Evolutionary conservation across 2,888 invertebrate species (phyloP), one percentile per base, ranked within the genome.

Genomic region (Punctoribates punctum): DNA sequence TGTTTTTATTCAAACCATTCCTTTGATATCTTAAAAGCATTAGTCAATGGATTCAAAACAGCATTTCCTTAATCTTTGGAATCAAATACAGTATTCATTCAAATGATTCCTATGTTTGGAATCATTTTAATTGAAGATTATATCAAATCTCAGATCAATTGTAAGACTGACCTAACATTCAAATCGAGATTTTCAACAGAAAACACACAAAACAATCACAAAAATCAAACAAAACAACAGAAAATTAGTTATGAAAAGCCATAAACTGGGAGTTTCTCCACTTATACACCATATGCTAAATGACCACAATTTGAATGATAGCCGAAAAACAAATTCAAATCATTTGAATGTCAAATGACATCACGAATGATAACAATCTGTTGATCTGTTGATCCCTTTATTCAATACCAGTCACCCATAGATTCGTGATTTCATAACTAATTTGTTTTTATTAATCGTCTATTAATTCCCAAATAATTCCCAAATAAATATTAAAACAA

Each of bases 21-120:
- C 27, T 20, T 17, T 57, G 25, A 23, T 57, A 23, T 1, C 25
- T 57, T 57, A 20, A 57, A 13, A 57, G 25, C n/a, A 17, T 20
- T 51, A 20, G 20, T 23, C 23, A 25, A 25, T 20, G 23, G 23
- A n/a, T 25, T 57, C 9, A 23, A 25, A 57, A 23, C n/a, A 57
- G 23, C 57, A 62, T 62, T 62, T 62, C 62, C 62, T 62, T 62
- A 62, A 62, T 62, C 62, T 62, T 34, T 29, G 27, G 23, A 62
- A 62, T 34, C 15, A 27, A 60, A 60, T 25, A 23, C 27, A 60
- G 8, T n/a, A 9, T n/a, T 62, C 15, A 29, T 23, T 62, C 15
- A 13, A 60, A 27, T 27, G n/a, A n/a, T n/a, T n/a, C 1, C 29
- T 62, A 62, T 2, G n/a, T 62, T 62, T 62, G 34, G 34, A 23